phyloP scores from a whole-genome alignment of 2,888 invertebrate genomes.

The Rhagium mordax region DNA sequence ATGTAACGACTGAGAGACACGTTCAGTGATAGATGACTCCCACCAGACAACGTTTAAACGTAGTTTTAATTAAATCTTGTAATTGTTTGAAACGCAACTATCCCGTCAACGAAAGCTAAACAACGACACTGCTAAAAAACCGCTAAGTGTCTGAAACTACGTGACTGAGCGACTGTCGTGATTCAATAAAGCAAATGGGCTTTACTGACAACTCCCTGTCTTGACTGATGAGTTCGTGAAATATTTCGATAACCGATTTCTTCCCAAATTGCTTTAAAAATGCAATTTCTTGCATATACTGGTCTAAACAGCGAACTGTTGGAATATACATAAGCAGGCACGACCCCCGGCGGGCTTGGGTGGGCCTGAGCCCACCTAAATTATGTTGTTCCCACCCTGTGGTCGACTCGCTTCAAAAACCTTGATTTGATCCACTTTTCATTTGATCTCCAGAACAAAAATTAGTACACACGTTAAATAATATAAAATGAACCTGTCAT shows the following conservation, averaged over 20 bases:
- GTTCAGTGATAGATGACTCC: constrained; percentile 71
- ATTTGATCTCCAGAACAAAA: too few species aligned
- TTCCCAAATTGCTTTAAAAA: constrained; percentile 26
- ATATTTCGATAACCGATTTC: constrained; percentile 51
- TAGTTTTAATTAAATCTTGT: constrained; percentile 72
- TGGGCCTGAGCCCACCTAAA: too few species aligned
- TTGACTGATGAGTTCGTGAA: constrained; percentile 55
- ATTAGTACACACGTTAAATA: too few species aligned
- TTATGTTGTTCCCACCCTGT: too few species aligned
- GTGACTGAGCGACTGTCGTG: constrained; percentile 69
- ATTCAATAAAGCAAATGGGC: constrained; percentile 68
- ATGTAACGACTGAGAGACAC: constrained; percentile 65
- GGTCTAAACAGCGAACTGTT: too few species aligned
- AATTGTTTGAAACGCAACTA: constrained; percentile 69
- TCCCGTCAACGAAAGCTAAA: constrained; percentile 63
- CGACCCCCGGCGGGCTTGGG: too few species aligned
- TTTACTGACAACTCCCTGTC: constrained; percentile 63
- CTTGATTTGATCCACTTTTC: too few species aligned
- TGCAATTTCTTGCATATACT: too few species aligned
- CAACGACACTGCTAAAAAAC: constrained; percentile 66
- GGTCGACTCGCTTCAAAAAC: too few species aligned
- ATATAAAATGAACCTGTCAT: too few species aligned
- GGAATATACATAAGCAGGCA: too few species aligned
- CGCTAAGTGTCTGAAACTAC: constrained; percentile 68
- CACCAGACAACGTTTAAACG: constrained; percentile 68